phyloP scores from a whole-genome alignment of 2,797 vertebrate genomes.

The Eidolon dupreanum region DNA sequence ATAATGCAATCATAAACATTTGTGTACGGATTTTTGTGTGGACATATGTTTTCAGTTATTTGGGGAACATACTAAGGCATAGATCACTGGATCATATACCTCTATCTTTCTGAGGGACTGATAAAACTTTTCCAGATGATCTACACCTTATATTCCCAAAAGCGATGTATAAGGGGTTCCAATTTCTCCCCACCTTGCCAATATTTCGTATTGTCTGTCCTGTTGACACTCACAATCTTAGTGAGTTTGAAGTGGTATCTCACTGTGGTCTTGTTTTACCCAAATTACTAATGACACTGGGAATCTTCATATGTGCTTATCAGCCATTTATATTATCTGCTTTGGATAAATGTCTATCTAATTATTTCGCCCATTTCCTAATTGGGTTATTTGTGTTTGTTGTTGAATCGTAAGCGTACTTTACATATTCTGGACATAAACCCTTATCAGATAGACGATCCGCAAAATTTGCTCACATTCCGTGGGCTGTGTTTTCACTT shows the following conservation, averaged over 20 bases:
- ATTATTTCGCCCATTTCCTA: not conserved
- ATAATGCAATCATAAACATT: not conserved
- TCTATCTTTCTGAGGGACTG: not conserved
- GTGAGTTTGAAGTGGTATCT: not conserved
- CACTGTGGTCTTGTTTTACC: not conserved
- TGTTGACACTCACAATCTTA: not conserved
- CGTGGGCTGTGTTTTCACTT: not conserved
- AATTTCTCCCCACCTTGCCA: not conserved
- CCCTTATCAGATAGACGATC: not conserved
- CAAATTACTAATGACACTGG: not conserved
- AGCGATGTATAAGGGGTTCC: not conserved
- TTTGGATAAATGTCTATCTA: not conserved
- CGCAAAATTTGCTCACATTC: not conserved
- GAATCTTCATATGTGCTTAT: not conserved
- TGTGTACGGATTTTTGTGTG: not conserved
- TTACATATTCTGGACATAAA: not conserved
- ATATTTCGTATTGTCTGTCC: not conserved
- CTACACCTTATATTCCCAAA: not conserved
- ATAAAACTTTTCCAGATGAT: not conserved
- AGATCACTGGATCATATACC: not conserved
- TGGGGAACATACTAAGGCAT: not conserved
- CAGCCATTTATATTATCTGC: not conserved
- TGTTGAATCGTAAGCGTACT: not conserved
- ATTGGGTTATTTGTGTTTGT: not conserved
- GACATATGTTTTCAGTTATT: not conserved